Percentiles rank a stretch among this genome's conserved stretches.
phyloP scores from a whole-genome alignment of 2,888 invertebrate genomes.

The Mythimna loreyi region DNA sequence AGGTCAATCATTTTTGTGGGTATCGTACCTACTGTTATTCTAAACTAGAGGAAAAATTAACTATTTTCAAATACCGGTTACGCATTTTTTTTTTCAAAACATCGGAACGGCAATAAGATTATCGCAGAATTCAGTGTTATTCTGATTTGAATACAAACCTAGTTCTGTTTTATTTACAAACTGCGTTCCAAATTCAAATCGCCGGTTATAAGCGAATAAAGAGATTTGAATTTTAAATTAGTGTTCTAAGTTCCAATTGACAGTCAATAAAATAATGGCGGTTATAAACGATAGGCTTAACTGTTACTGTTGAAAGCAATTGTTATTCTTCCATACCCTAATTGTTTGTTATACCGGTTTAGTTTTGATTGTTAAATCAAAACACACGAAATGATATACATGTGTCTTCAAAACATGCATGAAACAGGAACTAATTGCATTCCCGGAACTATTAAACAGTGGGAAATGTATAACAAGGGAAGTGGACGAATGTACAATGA shows the following conservation, averaged over 20 bases:
- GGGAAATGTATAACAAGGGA: conserved; percentile 50
- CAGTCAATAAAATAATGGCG: conserved; percentile 21
- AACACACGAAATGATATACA: neutral
- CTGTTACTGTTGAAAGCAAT: neutral
- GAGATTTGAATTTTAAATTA: conserved; percentile 36
- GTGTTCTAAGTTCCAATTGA: conserved; percentile 26
- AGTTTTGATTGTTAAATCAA: neutral
- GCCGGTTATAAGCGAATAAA: conserved; percentile 15
- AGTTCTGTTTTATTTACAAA: conserved; percentile 14
- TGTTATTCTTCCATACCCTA: neutral
- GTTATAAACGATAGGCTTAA: neutral
- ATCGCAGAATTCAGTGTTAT: conserved; percentile 1
- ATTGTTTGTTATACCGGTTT: neutral
- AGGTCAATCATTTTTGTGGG: conserved; percentile 26
- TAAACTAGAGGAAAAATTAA: neutral
- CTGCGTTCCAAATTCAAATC: conserved; percentile 30
- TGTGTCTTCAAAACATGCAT: neutral
- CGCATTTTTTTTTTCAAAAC: neutral
- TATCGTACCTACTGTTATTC: conserved; percentile 5
- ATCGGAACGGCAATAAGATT: neutral
- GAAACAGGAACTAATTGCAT: conserved; percentile 16
- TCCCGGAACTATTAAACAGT: conserved; percentile 40
- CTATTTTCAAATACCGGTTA: neutral
- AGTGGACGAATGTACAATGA: conserved; percentile 12
- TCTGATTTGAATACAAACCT: conserved; percentile 6